Evolutionary conservation across 2,888 invertebrate species (phyloP), one percentile per base, ranked within the genome.

Genomic region (Odontomyia ornata): DNA sequence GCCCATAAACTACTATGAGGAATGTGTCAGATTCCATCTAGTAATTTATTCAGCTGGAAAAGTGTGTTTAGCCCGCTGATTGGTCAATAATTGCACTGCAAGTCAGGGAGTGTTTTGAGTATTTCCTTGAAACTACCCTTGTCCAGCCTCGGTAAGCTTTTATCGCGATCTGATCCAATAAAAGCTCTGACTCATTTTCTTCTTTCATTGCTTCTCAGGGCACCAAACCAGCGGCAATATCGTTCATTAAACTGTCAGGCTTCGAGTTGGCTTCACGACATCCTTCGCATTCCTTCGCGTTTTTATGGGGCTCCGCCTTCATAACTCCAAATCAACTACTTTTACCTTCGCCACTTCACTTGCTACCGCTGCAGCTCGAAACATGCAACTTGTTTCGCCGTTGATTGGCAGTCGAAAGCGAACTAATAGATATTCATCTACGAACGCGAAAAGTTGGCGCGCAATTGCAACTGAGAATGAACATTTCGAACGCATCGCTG

Each of bases 401-500:
- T 52, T 52, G 52, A 52, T 52, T 52, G 52, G 52, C 28, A 62
- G 1, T 62, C 27, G 62, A 62, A 62, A 62, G 62, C 28, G 28
- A 25, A n/a, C 62, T 28, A 2, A 1, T 11, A 25, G 62, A 27
- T 27, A 62, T 62, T 62, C 23, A 60, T 60, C 27, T 25, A 60
- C 15, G 52, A 52, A 36, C 36, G 36, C 36, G 11, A 23, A 25
- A 60, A 27, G 28, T 62, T 27, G 62, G 27, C 62, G 15, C 27
- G 62, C 62, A 27, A n/a, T 3, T 27, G 15, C 28, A 62, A 62
- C 52, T 15, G 7, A 62, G 62, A 25, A 28, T 62, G 62, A 15
- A 62, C 60, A 52, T 18, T 52, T 52, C 11, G 27, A 62, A 62
- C 62, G 62, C 62, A 62, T 62, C 62, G 62, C 28, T 62, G 62